Base-by-base conservation (phyloP, 2,113 vertebrate genomes). In the Coryphaenoides rupestris region DNA sequence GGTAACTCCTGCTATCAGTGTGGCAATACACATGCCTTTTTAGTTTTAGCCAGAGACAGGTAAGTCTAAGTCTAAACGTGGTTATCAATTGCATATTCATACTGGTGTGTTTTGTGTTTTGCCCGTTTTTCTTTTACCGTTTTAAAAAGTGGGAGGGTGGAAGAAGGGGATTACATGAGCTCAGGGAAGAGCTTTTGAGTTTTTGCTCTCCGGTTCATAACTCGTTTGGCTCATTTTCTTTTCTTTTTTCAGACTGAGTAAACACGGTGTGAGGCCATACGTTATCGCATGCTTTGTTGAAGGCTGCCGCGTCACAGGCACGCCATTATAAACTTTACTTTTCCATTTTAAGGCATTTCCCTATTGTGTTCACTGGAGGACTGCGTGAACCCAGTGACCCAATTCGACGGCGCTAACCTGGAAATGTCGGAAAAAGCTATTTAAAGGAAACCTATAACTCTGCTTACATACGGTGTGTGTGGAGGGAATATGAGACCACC, bases 71-170 rank as follows among this genome's bases (percentile, higher is more conserved):
- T 66, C 67, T 74, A 66, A 72, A 75, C 81, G 60, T 78, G 72
- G 87, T 87, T 86, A 79, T 83, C 80, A 87, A 84, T 84, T 86
- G 83, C 81, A 76, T 81, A 80, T 84, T 84, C 86, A 83, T 75
- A 82, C 85, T 73, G 57, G 62, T 66, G 69, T 84, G 89, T 88
- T 87, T 79, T 88, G 70, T 80, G 66, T 73, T 82, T 79, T 79
- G 63, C 74, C 70, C 76, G n/a, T n/a, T n/a, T n/a, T n/a, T n/a
- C n/a, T n/a, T n/a, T n/a, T n/a, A n/a, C 74, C 65, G 68, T 70
- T 85, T 85, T 84, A 77, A 76, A 40, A 40, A 40, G 33, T 40
- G 33, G 33, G 33, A 40, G 33, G 33, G 33, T 40, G 33, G 33
- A 40, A n/a, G n/a, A 84, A 73, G 56, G 67, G 70, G 71, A 84